phyloP scores from a whole-genome alignment of 2,113 vertebrate species.

The Syngnathus scovelli region DNA sequence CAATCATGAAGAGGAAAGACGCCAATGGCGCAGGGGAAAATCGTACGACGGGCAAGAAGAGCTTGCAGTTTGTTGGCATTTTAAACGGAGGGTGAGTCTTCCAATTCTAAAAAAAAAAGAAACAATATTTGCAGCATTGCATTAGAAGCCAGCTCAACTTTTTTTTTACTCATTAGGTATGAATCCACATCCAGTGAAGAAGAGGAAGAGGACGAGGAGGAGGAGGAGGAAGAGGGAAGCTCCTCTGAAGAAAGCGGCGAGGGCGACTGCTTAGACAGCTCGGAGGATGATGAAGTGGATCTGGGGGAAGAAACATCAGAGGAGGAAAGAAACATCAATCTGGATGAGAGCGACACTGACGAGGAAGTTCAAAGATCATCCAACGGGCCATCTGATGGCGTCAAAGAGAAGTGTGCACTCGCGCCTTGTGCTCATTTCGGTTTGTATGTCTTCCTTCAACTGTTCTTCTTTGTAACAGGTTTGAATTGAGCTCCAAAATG shows the following conservation, averaged over 20 bases:
- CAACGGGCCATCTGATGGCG: slow-evolving; percentile 44
- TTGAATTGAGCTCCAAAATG: slow-evolving; percentile 87
- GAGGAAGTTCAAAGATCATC: slow-evolving; percentile 31
- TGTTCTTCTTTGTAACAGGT: slow-evolving; percentile 64
- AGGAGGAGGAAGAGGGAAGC: slow-evolving; percentile 69
- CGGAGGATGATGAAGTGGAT: slow-evolving; percentile 68
- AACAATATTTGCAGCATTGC: neutral
- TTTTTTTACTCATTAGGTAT: slow-evolving; percentile 69
- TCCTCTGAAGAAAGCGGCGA: slow-evolving; percentile 71
- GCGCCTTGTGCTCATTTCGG: neutral
- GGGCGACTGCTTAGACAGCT: slow-evolving; percentile 71
- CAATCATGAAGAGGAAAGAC: slow-evolving; percentile 94
- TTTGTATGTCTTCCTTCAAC: neutral
- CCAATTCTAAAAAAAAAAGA: neutral
- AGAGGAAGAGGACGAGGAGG: slow-evolving; percentile 58
- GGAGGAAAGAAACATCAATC: slow-evolving; percentile 70
- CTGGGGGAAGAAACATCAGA: slow-evolving; percentile 74
- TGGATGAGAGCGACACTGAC: slow-evolving; percentile 57
- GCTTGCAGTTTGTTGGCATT: slow-evolving; percentile 90
- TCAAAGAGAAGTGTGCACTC: slow-evolving; percentile 81
- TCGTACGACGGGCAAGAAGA: slow-evolving; percentile 79
- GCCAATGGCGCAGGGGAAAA: slow-evolving; percentile 59
- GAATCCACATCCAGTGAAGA: slow-evolving; percentile 91
- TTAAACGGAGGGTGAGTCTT: slow-evolving; percentile 84
- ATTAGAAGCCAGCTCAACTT: neutral